Evolutionary conservation across 30 jellyfish, hydroid and myxozoan genomes (phyloP).

Genomic region (Hydractinia echinata): DNA sequence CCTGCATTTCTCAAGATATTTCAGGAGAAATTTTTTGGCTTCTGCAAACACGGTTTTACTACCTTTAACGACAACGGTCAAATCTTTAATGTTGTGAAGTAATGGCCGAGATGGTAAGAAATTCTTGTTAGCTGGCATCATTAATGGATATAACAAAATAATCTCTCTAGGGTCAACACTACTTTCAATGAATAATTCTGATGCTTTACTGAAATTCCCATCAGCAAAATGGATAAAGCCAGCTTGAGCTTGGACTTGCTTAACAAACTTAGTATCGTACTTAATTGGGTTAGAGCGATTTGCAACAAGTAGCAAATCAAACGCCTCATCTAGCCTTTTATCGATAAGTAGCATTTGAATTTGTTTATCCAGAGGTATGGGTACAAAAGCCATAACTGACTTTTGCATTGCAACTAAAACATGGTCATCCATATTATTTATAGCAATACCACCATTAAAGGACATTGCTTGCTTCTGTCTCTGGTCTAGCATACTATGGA

Average conservation of each 20-base stretch:
- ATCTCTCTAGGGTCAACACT: constrained; percentile 71
- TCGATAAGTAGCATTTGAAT: constrained; percentile 74
- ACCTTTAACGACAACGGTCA: constrained; percentile 62
- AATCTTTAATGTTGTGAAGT: constrained; percentile 75
- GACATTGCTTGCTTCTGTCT: constrained; percentile 92
- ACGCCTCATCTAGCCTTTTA: constrained; percentile 90
- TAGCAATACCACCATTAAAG: constrained; percentile 65
- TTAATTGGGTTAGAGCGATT: constrained; percentile 46
- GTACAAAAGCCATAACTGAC: constrained; percentile 62
- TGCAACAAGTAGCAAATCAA: constrained; percentile 74
- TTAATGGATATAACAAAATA: constrained; percentile 58
- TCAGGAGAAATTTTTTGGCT: constrained; percentile 64
- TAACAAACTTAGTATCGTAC: constrained; percentile 46
- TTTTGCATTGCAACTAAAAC: constrained; percentile 62
- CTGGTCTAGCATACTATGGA: constrained; percentile 92
- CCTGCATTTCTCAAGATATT: constrained; percentile 46
- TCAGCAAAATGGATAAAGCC: constrained; percentile 72
- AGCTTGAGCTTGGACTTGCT: constrained; percentile 67
- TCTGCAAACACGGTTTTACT: constrained; percentile 71
- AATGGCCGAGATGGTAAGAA: constrained; percentile 81
- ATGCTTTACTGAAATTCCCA: constrained; percentile 51
- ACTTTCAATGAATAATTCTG: constrained; percentile 67
- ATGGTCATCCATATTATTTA: constrained; percentile 68
- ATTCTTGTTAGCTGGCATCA: constrained; percentile 76
- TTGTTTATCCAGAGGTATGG: constrained; percentile 82